These are phyloP conservation scores for Lophura nycthemera DNA, from an alignment of 2,113 vertebrate species.

Conservation along the genomic window DNA sequence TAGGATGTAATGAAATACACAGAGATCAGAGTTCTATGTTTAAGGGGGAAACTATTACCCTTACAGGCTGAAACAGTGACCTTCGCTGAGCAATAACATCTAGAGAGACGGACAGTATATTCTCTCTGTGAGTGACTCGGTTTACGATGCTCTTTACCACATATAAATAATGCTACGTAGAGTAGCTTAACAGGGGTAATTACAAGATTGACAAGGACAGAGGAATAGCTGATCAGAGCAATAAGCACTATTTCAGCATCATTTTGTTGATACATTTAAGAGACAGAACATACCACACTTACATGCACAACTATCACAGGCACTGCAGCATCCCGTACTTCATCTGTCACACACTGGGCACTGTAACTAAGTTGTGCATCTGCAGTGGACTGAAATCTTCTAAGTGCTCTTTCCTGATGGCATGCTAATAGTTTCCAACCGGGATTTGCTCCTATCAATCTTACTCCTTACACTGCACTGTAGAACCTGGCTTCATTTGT, in stretches of 20 bases:
- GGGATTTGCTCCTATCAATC: not conserved
- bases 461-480: not conserved
- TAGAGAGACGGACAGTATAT: not conserved
- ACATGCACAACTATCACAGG: not conserved
- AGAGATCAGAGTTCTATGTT: conserved; percentile 12
- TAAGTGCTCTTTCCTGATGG: not conserved
- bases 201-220: not conserved
- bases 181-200: conserved; percentile 13
- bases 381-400: not conserved
- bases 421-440: not conserved
- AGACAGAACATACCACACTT: not conserved
- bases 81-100: not conserved
- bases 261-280: conserved; percentile 45
- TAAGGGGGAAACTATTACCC: conserved; percentile 4
- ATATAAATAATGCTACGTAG: not conserved
- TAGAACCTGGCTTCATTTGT: not conserved
- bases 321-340: not conserved
- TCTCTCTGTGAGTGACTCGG: not conserved
- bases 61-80: not conserved
- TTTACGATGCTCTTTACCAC: not conserved
- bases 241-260: conserved; percentile 15
- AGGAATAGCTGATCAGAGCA: not conserved
- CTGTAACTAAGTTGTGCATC: not conserved
- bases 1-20: conserved; percentile 23
- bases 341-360: conserved; percentile 19